phyloP scores from a whole-genome alignment of 2,888 invertebrate species.

The Zaprionus obscuricornis region DNA sequence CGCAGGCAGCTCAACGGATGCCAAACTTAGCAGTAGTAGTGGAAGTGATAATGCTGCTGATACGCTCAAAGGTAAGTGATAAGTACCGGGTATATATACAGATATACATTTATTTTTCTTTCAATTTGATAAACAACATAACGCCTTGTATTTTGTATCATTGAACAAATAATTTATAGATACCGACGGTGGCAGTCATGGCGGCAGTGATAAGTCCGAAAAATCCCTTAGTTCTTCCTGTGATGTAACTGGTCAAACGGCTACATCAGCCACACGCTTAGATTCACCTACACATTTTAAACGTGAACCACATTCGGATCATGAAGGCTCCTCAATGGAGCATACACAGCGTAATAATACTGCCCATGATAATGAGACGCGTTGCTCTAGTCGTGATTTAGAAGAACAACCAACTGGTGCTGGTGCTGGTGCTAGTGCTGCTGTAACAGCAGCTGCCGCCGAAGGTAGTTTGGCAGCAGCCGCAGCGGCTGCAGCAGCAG shows the following conservation, averaged over 20 bases:
- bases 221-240: conserved; percentile 76
- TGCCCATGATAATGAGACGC: conserved; percentile 61
- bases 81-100: conserved; percentile 3
- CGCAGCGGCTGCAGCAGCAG: conserved; percentile 78
- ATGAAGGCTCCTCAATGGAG: conserved; percentile 77
- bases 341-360: conserved; percentile 58
- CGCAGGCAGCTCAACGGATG: conserved; percentile 36
- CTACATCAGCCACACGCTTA: conserved; percentile 58
- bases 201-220: conserved; percentile 82
- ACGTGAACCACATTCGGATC: conserved; percentile 80
- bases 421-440: conserved; percentile 68
- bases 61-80: conserved; percentile 63
- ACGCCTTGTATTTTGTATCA: conserved; percentile 75
- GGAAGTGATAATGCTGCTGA: conserved; percentile 62
- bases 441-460: conserved; percentile 75
- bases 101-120: neutral
- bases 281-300: conserved; percentile 81
- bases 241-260: conserved; percentile 62
- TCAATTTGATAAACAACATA: conserved; percentile 76
- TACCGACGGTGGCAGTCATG: conserved; percentile 81
- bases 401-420: conserved; percentile 83
- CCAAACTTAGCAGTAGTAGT: conserved; percentile 49
- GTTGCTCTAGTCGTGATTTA: conserved; percentile 71
- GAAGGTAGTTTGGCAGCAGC: conserved; percentile 78
- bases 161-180: conserved; percentile 73